Base-by-base conservation (phyloP, 1,140 invertebrate species). In the Heliconius himera region DNA sequence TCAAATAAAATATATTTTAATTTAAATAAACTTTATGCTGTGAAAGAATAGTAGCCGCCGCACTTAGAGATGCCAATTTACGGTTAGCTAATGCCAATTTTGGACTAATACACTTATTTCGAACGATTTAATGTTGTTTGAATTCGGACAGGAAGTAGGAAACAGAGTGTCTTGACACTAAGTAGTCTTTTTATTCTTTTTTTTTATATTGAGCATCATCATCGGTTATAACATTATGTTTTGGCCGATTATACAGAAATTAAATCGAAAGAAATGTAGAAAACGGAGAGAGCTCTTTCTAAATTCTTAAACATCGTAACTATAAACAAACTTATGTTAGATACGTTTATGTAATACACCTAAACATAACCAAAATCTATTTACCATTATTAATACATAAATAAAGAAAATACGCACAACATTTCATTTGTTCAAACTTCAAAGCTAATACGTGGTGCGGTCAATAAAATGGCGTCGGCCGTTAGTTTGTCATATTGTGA, bases 381-480 rank as follows among this genome's bases (percentile, higher is more conserved):
- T 33, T 26, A 26, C 3, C 5, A 26, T 11, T 46, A 46, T 36
- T 36, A 13, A 6, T 20, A 8, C 70, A 71, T 71, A 20, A 11
- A 0, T 18, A 6, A 70, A 18, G 13, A 18, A 29, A 71, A 5
- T 38, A 11, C 22, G n/a, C 29, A n/a, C 8, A 66, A 66, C 26
- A 66, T 29, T 26, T 29, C 9, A 29, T 66, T 26, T 29, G 26
- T 29, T 26, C 60, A 29, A 66, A 29, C 26, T 29, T 29, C 60
- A 66, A 56, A 29, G 22, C 60, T 66, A 66, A 66, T 66, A 66
- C 8, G 20, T 36, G 22, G 26, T 75, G 78, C 71, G 78, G 78
- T 79, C 78, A 79, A 74, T 79, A 79, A 79, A 79, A 79, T 75
- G 78, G 73, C 78, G 78, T 71, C 78, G 41, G 29, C 54, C 54